These are phyloP conservation scores for Hartigia nigra DNA, from an alignment of 2,888 invertebrate species.

Conservation along the genomic window DNA sequence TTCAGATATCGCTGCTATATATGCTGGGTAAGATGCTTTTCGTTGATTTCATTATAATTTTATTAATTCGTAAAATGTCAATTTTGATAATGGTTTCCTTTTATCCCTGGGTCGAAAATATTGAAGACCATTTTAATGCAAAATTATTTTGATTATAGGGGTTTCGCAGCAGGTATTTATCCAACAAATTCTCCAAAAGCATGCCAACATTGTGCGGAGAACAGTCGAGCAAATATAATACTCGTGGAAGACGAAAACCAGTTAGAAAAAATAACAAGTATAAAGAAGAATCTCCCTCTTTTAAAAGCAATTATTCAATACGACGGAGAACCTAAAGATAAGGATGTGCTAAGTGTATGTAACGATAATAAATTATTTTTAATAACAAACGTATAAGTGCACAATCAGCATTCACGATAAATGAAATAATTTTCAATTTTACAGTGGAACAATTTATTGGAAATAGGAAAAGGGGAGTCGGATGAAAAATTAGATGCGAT, in stretches of 20 bases:
- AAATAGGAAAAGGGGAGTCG: conserved; percentile 77
- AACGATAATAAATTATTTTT: conserved; percentile 1
- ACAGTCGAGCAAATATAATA: conserved; percentile 85
- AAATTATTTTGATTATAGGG: conserved; percentile 68
- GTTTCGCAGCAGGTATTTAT: conserved; percentile 88
- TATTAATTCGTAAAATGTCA: not conserved
- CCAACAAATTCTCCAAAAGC: conserved; percentile 91
- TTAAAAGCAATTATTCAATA: conserved; percentile 85
- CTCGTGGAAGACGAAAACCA: conserved; percentile 90
- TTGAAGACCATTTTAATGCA: not conserved
- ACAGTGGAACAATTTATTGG: conserved; percentile 84
- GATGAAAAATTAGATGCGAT: conserved; percentile 77
- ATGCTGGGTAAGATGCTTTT: conserved; percentile 81
- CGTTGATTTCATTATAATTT: not conserved
- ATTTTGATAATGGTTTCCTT: not conserved
- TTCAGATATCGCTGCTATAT: conserved; percentile 86
- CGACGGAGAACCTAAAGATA: conserved; percentile 70
- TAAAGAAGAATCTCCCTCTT: conserved; percentile 76
- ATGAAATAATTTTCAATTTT: conserved; percentile 32
- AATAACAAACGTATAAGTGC: not conserved
- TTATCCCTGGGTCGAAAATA: not conserved
- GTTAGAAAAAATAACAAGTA: conserved; percentile 82
- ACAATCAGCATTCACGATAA: not conserved
- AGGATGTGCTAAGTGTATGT: conserved; percentile 69
- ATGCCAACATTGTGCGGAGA: conserved; percentile 80